phyloP scores from a whole-genome alignment of 2,888 invertebrate genomes.

The Protophormia terraenovae region DNA sequence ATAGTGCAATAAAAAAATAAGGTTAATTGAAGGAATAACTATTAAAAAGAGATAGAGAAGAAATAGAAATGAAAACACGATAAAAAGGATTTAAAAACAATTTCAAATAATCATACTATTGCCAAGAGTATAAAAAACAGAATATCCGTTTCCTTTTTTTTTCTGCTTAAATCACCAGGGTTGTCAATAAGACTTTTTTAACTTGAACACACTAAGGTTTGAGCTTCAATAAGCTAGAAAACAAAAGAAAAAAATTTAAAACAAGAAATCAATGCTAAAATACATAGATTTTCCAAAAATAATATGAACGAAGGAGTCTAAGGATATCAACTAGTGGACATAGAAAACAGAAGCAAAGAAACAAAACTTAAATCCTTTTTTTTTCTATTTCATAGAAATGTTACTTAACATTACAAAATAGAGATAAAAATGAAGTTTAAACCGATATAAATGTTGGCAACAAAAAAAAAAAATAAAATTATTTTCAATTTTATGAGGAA shows the following conservation, averaged over 20 bases:
- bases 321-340: conserved; percentile 18
- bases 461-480: too few relatives aligned
- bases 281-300: background rate
- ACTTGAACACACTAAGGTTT: background rate
- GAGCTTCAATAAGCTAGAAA: conserved; percentile 6
- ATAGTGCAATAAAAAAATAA: background rate
- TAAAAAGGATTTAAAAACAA: conserved; percentile 41
- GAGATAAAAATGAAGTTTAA: too few relatives aligned
- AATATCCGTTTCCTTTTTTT: background rate
- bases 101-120: conserved; percentile 46
- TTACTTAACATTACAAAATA: too few relatives aligned
- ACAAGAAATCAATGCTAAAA: conserved; percentile 1
- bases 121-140: background rate
- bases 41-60: conserved; percentile 2
- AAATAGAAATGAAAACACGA: background rate
- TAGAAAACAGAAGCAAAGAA: too few relatives aligned
- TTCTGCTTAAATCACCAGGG: background rate
- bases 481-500: conserved; percentile 17
- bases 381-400: too few relatives aligned
- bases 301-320: background rate
- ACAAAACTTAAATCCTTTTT: conserved; percentile 1
- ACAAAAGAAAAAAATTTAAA: conserved; percentile 6
- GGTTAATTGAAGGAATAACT: conserved; percentile 4
- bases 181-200: too few relatives aligned
- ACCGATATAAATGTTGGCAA: background rate